Base-by-base conservation (phyloP, 2,113 vertebrate species). In the Scytalopus superciliaris region DNA sequence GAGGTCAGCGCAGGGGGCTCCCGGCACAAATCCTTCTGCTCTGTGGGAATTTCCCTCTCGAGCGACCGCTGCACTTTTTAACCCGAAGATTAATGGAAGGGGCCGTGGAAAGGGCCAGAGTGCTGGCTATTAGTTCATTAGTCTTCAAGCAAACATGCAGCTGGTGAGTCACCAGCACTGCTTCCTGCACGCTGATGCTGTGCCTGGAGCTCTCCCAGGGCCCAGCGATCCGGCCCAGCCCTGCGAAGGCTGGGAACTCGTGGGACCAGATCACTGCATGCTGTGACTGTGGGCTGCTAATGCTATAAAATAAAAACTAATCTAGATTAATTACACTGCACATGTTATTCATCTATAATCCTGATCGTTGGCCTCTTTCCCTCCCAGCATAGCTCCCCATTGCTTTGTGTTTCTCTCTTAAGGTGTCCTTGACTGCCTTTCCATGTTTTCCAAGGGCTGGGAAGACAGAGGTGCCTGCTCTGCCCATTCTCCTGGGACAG, bases 271-370 rank as follows among this genome's bases (percentile, higher is more conserved):
- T 31, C 76, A 0, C 76, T 13, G 0, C 75, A 55, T 40, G 70
- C 87, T 83, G 93, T 14, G 50, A 22, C 89, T 31, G 69, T 4
- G 1, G 63, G 72, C 93, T 94, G 91, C 12, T 90, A 80, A 84
- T 84, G 75, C 91, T 70, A 19, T 89, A 84, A 92, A 90, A 79
- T 56, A 69, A 77, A 93, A 95, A 82, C 74, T 89, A 69, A 91
- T 95, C 89, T 66, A 76, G 91, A 90, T 96, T 93, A 94, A 93
- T 97, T 89, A 14, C 66, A 25, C 75, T 50, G 69, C 87, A 79
- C 62, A 28, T 49, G 87, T 33, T 90, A 31, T 15, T 91, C n/a
- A 62, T 89, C 82, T 69, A 0, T 64, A 95, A 63, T 74, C 49
- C 77, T 31, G 39, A 59, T 92, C 53, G 63, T 79, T 28, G 14